phyloP scores from a whole-genome alignment of 2,888 invertebrate genomes.

The Drosophila colorata region DNA sequence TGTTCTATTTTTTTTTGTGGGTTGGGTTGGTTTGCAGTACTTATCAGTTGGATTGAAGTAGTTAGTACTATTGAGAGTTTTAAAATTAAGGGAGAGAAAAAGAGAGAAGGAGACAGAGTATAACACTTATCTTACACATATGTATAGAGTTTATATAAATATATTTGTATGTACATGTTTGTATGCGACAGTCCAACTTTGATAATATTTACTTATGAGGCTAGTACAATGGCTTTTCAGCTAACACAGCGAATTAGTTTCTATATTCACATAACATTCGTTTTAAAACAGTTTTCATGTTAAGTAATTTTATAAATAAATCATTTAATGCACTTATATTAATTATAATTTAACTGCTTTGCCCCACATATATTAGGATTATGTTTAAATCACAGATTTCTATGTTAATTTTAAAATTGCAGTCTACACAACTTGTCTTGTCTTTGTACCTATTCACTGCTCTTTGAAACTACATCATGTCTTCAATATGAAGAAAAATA shows the following conservation, averaged over 20 bases:
- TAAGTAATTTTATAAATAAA: slow-evolving; percentile 1
- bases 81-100: slow-evolving; percentile 4
- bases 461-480: neutral
- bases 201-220: slow-evolving; percentile 31
- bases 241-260: slow-evolving; percentile 29
- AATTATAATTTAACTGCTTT: slow-evolving; percentile 1
- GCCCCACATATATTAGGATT: neutral
- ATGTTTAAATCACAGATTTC: neutral
- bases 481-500: neutral
- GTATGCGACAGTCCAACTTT: slow-evolving; percentile 40
- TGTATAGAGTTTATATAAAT: slow-evolving; percentile 18
- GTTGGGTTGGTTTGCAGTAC: slow-evolving; percentile 16
- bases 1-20: slow-evolving; percentile 18
- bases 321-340: slow-evolving; percentile 11
- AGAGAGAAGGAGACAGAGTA: slow-evolving; percentile 9
- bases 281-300: neutral
- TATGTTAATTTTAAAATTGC: neutral
- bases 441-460: neutral
- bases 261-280: neutral
- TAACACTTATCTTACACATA: slow-evolving; percentile 59
- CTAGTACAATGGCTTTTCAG: slow-evolving; percentile 20
- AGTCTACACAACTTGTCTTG: neutral
- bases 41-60: slow-evolving; percentile 28
- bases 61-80: slow-evolving; percentile 49
- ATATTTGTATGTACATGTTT: slow-evolving; percentile 20